These are phyloP conservation scores for Hylaea fasciaria DNA, from an alignment of 2,888 invertebrate genomes.

Conservation along the genomic window DNA sequence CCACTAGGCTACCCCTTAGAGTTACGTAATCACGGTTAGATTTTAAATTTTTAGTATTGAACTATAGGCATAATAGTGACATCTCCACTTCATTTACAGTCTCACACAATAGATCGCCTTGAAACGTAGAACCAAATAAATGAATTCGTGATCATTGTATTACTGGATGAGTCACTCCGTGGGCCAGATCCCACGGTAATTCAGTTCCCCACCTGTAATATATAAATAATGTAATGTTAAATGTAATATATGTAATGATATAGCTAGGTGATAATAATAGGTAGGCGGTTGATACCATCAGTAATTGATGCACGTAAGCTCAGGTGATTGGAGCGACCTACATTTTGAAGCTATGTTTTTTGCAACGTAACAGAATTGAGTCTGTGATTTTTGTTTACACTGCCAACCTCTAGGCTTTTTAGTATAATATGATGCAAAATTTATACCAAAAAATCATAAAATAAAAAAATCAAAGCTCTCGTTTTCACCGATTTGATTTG, in stretches of 20 bases:
- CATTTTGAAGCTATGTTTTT: not conserved
- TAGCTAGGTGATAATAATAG: conserved; percentile 14
- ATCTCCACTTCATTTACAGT: conserved; percentile 24
- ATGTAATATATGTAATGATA: conserved; percentile 5
- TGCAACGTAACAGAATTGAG: too few species aligned
- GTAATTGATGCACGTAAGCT: not conserved
- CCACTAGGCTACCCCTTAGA: too few species aligned
- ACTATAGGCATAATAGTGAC: too few species aligned
- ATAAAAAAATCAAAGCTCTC: too few species aligned
- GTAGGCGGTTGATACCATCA: conserved; percentile 17
- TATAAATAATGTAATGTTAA: not conserved
- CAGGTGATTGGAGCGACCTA: conserved; percentile 1
- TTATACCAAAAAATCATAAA: too few species aligned
- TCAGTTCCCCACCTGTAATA: conserved; percentile 30
- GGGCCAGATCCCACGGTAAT: conserved; percentile 39
- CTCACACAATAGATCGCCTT: conserved; percentile 31
- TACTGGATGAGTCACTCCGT: conserved; percentile 38
- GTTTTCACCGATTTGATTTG: too few species aligned
- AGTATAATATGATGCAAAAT: too few species aligned
- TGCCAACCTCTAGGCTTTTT: too few species aligned
- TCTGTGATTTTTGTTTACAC: too few species aligned
- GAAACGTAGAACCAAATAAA: conserved; percentile 34
- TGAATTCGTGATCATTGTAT: conserved; percentile 43
- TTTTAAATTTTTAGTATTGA: too few species aligned
- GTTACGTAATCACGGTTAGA: too few species aligned